Evolutionary conservation across 2,888 invertebrate genomes (phyloP), one percentile per base, ranked within the genome.

Genomic region (Erebia aethiops): DNA sequence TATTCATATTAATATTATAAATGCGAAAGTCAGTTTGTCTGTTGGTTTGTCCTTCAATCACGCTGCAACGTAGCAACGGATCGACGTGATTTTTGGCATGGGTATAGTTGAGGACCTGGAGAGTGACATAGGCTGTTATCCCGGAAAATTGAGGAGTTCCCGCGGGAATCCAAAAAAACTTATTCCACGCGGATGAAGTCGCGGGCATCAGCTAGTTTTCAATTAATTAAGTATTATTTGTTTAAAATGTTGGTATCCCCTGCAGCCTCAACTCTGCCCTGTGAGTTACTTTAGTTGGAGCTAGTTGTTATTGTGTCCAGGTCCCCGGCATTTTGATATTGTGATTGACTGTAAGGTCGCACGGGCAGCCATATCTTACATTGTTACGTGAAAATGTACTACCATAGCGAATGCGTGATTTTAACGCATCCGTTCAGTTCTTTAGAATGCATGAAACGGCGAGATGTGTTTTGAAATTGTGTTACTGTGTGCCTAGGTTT

Each of bases 181-280:
- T n/a, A n/a, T n/a, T n/a, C n/a, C n/a, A n/a, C n/a, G n/a, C n/a
- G n/a, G n/a, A n/a, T n/a, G n/a, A n/a, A n/a, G n/a, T n/a, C n/a
- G n/a, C n/a, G n/a, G n/a, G n/a, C n/a, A n/a, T n/a, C n/a, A n/a
- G n/a, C n/a, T n/a, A n/a, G n/a, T n/a, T n/a, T n/a, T n/a, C n/a
- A n/a, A n/a, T n/a, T n/a, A n/a, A n/a, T 21, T 21, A 21, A 21
- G 1, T 21, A 21, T 26, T 26, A 26, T 26, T 35, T 35, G 35
- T 35, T 35, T 35, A 35, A 35, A 35, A 74, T 71, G 74, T 79
- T 86, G 82, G 71, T 78, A 71, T 82, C 74, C 83, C 79, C 82
- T 83, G 86, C 77, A 75, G 79, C 79, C 75, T 78, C 75, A 77
- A 77, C 72, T 80, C 78, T 79, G 77, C 79, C 78, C 81, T 71